phyloP scores from a whole-genome alignment of 92 coral and sea anemone species.

The Zoanthus sociatus region DNA sequence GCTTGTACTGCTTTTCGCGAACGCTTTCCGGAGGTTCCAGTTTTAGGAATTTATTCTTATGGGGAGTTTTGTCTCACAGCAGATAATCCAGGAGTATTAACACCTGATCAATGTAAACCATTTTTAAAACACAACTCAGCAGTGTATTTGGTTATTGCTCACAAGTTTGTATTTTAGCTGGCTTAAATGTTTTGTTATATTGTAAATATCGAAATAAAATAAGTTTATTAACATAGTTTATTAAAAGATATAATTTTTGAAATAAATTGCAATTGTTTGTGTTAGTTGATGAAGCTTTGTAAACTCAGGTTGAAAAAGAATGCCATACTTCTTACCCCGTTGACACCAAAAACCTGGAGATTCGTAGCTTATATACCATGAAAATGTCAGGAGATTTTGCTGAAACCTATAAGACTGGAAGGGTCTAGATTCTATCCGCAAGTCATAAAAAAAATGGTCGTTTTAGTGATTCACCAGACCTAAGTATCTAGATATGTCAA shows the following conservation, averaged over 20 bases:
- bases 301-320: neutral
- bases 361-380: neutral
- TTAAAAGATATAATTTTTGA: too few relatives aligned
- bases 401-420: neutral
- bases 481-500: too few relatives aligned
- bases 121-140: conserved; percentile 90
- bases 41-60: conserved; percentile 89
- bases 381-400: neutral
- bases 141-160: conserved; percentile 87
- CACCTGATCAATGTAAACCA: conserved; percentile 77
- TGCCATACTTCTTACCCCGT: neutral
- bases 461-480: too few relatives aligned
- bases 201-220: too few relatives aligned
- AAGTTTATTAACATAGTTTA: neutral
- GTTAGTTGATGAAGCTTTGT: neutral
- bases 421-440: too few relatives aligned
- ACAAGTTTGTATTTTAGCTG: conserved; percentile 25
- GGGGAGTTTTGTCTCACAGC: conserved; percentile 93
- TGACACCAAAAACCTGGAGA: neutral
- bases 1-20: conserved; percentile 89
- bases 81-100: conserved; percentile 71
- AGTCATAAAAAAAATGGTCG: too few relatives aligned
- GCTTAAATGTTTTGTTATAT: neutral
- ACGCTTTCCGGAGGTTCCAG: conserved; percentile 67
- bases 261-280: too few relatives aligned